Percentiles rank a stretch among this genome's conserved stretches.
Conservation (phyloP, 2,113 vertebrate species). For the Meriones unguiculatus region DNA sequence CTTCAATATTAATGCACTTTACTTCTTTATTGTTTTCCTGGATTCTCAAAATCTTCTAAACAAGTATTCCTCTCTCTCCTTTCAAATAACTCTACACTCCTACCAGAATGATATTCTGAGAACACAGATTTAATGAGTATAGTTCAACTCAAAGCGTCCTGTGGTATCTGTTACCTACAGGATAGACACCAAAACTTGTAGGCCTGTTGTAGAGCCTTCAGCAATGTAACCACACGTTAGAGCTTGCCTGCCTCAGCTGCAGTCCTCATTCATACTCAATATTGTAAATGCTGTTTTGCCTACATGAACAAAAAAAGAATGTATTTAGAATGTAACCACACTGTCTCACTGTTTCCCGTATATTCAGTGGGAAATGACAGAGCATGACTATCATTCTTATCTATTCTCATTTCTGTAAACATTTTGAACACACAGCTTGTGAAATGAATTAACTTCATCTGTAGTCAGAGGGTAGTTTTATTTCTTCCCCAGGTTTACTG, state of each 20-base stretch:
- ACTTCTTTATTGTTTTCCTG: neutral
- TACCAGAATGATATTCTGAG: conserved; percentile 35
- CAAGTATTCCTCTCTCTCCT: neutral
- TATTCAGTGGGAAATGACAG: neutral
- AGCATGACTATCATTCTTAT: neutral
- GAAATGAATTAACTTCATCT: neutral
- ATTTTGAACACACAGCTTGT: neutral
- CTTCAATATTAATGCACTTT: neutral
- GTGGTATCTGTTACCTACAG: neutral
- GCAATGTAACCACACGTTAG: neutral
- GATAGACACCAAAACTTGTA: neutral
- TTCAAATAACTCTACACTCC: neutral
- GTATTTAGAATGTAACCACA: neutral
- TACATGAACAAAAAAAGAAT: neutral
- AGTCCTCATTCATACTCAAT: neutral
- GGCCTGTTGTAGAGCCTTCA: neutral
- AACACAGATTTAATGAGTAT: conserved; percentile 7
- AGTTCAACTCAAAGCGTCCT: conserved; percentile 14
- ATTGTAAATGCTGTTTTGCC: neutral
- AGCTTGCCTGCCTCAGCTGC: neutral
- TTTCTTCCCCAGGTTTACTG: neutral
- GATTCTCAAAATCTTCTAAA: conserved; percentile 4
- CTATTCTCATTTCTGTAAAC: neutral
- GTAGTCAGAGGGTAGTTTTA: neutral
- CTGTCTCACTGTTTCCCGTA: neutral